Base-by-base conservation (phyloP, 2,113 vertebrate species). In the Trematocara macrostoma region DNA sequence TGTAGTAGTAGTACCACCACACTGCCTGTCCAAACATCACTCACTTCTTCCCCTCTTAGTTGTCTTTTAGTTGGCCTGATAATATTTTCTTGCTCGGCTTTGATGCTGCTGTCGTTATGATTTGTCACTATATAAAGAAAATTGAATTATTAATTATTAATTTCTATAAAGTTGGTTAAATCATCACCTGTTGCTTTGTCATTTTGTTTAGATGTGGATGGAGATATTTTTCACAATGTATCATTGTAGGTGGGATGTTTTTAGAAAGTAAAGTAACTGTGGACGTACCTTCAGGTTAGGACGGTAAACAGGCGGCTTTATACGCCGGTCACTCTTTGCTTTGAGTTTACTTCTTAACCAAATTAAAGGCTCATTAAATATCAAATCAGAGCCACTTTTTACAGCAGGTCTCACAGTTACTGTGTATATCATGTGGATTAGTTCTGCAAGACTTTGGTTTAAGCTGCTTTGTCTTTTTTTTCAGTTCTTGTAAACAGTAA, bases 401-500 rank as follows among this genome's bases (percentile, higher is more conserved):
- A 67, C 3, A 23, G 7, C 35, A 40, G 7, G 34, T 14, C 5
- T 38, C 35, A 4, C 7, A 20, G 35, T 23, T 42, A 42, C 7
- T 8, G 35, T 40, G 35, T 2, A 40, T 12, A 8, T 64, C 61
- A 40, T 23, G 11, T 40, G 7, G 61, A 23, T 69, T 14, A 40
- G n/a, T 23, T 69, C 11, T 38, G 34, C 3, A 67, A 40, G 18
- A 18, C n/a, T 69, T 40, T 23, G n/a, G 7, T 14, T 42, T 67
- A 4, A 67, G 18, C 34, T 20, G 6, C 34, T 0, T 34, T 9
- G 29, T 34, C 8, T 18, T 35, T 31, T 31, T 16, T 7, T 40
- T 3, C 14, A 2, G 38, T 71, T 45, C 5, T 45, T 47, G 5
- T 26, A 38, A 45, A 5, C 0, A 0, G 38, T 42, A 42, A 0